Evolutionary conservation across 2,113 vertebrate genomes (phyloP).

Genomic region (Ciconia maguari): DNA sequence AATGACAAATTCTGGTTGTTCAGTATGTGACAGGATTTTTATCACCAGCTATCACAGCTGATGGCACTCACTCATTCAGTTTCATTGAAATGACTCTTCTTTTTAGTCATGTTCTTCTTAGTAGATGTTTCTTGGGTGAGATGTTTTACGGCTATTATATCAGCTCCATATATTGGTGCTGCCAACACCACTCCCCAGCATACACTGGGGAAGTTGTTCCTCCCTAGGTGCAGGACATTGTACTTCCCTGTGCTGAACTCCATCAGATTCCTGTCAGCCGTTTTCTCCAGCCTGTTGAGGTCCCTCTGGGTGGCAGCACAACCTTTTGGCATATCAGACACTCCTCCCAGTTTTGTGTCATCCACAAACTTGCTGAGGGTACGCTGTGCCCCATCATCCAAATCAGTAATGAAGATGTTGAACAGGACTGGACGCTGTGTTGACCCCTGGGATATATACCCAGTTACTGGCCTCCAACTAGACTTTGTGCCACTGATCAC

Average conservation of each 20-base stretch:
- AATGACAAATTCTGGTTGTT: neutral
- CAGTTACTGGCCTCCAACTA: neutral
- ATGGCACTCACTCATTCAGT: neutral
- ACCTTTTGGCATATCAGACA: neutral
- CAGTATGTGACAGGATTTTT: neutral
- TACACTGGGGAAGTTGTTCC: neutral
- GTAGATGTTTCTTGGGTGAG: neutral
- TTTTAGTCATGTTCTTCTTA: neutral
- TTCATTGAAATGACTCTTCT: neutral
- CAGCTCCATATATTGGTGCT: neutral
- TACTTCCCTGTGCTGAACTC: neutral
- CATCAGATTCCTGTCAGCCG: neutral
- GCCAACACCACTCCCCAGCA: neutral
- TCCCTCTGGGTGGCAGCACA: neutral
- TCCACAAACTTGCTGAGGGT: neutral
- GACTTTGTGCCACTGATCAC: too few species aligned
- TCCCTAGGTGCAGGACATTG: neutral
- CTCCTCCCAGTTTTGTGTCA: neutral
- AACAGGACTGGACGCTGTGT: neutral
- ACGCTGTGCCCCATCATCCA: neutral
- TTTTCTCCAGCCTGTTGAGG: neutral
- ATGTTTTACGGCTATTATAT: neutral
- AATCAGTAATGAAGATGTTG: neutral
- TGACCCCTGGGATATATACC: fast-evolving
- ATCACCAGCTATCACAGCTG: neutral